Conservation (phyloP, 2,113 vertebrate species). For the Lethenteron reissneri region DNA sequence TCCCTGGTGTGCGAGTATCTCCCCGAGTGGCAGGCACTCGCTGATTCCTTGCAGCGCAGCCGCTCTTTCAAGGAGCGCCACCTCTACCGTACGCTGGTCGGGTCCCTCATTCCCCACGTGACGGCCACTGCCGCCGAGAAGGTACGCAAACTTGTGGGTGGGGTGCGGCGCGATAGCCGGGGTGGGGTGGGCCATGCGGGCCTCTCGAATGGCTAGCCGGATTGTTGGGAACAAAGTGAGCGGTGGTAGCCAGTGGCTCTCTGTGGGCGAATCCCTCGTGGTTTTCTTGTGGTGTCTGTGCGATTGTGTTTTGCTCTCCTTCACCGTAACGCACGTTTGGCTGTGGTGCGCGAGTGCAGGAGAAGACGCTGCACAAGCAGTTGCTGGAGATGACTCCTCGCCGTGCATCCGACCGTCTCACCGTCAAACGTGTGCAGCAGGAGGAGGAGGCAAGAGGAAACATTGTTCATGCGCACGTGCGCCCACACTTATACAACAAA, state of each 20-base stretch:
- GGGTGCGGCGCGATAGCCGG: background rate
- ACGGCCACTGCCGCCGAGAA: constrained; percentile 92
- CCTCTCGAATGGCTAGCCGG: background rate
- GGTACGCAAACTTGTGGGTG: constrained; percentile 22
- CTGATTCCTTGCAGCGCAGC: constrained; percentile 72
- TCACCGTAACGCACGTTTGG: background rate
- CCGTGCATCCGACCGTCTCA: constrained; percentile 34
- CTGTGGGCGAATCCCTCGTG: background rate
- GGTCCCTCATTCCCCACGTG: constrained; percentile 93
- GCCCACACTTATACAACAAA: too few relatives aligned
- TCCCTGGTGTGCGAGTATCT: constrained; percentile 78
- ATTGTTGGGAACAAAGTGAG: background rate
- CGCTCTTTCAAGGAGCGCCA: constrained; percentile 61
- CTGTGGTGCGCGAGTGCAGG: constrained; percentile 21
- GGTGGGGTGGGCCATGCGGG: background rate
- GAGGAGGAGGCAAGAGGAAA: constrained; percentile 36
- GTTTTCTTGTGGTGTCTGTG: background rate
- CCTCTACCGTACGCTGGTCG: constrained; percentile 73
- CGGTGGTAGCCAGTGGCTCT: background rate
- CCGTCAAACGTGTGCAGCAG: constrained; percentile 23
- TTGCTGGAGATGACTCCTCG: constrained; percentile 32
- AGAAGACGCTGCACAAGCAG: constrained; percentile 46
- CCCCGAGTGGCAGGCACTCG: constrained; percentile 68
- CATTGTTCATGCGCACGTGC: too few relatives aligned
- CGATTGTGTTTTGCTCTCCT: background rate